Conservation (phyloP, 2,888 invertebrate species). For the Homarus gammarus region DNA sequence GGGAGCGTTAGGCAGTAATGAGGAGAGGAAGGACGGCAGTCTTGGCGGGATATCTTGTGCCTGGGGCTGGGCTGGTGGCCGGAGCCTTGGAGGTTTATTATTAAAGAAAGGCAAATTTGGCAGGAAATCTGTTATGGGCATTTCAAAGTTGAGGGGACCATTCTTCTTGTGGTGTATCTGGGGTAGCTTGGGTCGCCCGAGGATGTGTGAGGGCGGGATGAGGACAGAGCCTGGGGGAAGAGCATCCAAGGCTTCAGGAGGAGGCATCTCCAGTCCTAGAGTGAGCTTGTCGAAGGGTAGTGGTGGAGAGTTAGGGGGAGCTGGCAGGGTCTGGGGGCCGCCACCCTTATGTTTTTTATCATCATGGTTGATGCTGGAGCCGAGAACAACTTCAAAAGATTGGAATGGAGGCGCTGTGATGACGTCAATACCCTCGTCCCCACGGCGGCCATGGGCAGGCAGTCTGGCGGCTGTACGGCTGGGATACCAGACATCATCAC, state of each 20-base stretch:
- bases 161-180: not conserved
- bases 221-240: conserved; percentile 72
- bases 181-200: conserved; percentile 47
- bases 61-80: conserved; percentile 45
- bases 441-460: conserved; percentile 25
- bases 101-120: conserved; percentile 51
- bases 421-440: conserved; percentile 60
- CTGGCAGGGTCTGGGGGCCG: not conserved
- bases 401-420: conserved; percentile 72
- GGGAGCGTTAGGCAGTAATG: conserved; percentile 20
- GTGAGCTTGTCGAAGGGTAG: conserved; percentile 53
- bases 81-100: conserved; percentile 16
- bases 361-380: conserved; percentile 67
- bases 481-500: conserved; percentile 45
- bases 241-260: conserved; percentile 71
- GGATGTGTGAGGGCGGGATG: conserved; percentile 71
- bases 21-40: conserved; percentile 48
- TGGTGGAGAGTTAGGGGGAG: not conserved
- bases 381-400: conserved; percentile 68
- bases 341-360: not conserved
- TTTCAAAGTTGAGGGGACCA: conserved; percentile 33
- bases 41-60: conserved; percentile 46
- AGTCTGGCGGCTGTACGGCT: conserved; percentile 10
- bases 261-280: conserved; percentile 71
- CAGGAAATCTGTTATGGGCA: conserved; percentile 47